Evolutionary conservation across 2,888 invertebrate genomes (phyloP).

Genomic region (Gymnocheta viridis): DNA sequence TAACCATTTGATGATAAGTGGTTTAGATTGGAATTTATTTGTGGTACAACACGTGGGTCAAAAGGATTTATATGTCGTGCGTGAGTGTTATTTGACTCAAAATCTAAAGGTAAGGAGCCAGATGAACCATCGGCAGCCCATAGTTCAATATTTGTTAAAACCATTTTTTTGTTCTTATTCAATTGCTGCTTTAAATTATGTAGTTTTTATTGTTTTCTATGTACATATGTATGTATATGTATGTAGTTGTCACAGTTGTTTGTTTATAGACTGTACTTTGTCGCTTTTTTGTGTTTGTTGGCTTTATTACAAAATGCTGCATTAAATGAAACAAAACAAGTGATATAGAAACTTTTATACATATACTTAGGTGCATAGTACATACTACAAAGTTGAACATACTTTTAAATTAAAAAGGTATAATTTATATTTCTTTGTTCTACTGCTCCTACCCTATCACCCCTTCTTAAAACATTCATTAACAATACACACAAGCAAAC

Average conservation of each 20-base stretch:
- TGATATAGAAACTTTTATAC: constrained; percentile 46
- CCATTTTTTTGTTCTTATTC: constrained; percentile 73
- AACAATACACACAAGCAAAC: constrained; percentile 19
- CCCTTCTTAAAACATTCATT: constrained; percentile 15
- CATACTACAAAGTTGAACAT: constrained; percentile 39
- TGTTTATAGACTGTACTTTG: constrained; percentile 57
- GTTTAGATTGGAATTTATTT: constrained; percentile 69
- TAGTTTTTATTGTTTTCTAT: no score
- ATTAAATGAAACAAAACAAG: constrained; percentile 54
- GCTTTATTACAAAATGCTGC: constrained; percentile 45
- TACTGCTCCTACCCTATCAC: background rate
- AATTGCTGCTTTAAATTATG: constrained; percentile 16
- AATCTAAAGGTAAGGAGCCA: constrained; percentile 62
- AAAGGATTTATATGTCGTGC: constrained; percentile 75
- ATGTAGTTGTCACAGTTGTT: background rate
- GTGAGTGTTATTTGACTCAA: constrained; percentile 57
- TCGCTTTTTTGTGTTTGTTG: constrained; percentile 1
- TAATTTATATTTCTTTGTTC: constrained; percentile 54
- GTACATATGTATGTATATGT: background rate
- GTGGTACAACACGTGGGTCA: constrained; percentile 74
- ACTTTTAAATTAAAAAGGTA: constrained; percentile 39
- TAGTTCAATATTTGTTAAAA: constrained; percentile 80
- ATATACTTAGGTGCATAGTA: background rate
- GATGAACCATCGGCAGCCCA: constrained; percentile 78
- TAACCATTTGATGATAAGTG: constrained; percentile 79